Base-by-base conservation (phyloP, 2,113 vertebrate genomes). In the Trematocara variabile region DNA sequence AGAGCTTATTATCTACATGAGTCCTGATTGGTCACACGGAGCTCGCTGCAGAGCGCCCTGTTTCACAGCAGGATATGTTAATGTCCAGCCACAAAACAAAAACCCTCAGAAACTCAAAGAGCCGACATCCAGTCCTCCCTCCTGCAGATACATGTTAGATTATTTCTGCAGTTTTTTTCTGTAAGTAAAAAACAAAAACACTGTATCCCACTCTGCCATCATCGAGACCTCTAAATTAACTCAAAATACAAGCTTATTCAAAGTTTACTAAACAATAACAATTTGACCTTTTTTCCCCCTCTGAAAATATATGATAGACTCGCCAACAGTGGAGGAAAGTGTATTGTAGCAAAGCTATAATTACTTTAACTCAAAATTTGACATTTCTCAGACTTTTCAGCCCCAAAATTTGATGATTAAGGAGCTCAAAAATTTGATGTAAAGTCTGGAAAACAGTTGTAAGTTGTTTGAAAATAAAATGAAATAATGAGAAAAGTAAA, bases 111-210 rank as follows among this genome's bases (percentile, higher is more conserved):
- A 68, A n/a, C 58, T 68, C 34, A 68, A 37, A 65, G 10, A 63
- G 30, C 3, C 2, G 30, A 68, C n/a, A 65, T 20, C 6, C 41
- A 12, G 60, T 41, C 37, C 37, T 70, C 41, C 37, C 37, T 70
- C n/a, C 20, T 44, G 11, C 12, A 14, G n/a, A 70, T 14, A 41
- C 11, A 44, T 5, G 7, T 44, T 44, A 10, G 77, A 91, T 93
- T 86, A 91, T 90, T 78, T 85, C 48, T 70, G 88, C 86, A 63
- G 58, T 33, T 37, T 20, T 20, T 46, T 44, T 54, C 55, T 18
- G 34, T 46, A 22, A 53, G 58, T 37, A 63, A 83, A 18, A 56
- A n/a, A 34, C 4, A 34, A 22, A 22, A 50, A 68, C 20, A 14
- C 53, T 16, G 37, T 25, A 25, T 55, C 18, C 6, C 6, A 48